These are phyloP conservation scores for Alaudala cheleensis DNA, from an alignment of 2,113 vertebrate genomes.

Conservation along the genomic window DNA sequence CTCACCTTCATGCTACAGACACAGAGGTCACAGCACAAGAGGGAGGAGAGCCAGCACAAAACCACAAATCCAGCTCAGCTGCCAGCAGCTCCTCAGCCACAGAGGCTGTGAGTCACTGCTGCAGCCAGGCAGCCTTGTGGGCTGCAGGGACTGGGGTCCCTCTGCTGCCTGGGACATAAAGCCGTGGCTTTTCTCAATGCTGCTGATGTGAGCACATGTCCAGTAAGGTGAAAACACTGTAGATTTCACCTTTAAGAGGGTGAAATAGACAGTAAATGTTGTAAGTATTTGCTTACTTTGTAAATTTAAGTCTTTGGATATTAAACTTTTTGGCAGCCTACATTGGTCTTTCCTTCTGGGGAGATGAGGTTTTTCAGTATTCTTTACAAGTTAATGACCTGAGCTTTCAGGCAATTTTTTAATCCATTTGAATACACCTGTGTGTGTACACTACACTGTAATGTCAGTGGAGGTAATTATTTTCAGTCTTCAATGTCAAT, in stretches of 20 bases:
- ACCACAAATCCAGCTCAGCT: neutral
- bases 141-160: neutral
- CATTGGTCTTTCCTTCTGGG: neutral
- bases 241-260: accelerated
- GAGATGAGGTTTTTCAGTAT: neutral
- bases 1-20: neutral
- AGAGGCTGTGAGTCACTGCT: accelerated
- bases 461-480: neutral
- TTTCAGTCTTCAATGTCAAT: neutral
- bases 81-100: accelerated
- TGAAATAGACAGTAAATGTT: neutral
- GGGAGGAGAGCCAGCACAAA: neutral
- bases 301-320: neutral
- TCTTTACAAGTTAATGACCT: neutral
- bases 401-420: neutral
- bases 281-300: neutral
- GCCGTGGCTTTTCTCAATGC: accelerated
- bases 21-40: neutral
- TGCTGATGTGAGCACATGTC: neutral
- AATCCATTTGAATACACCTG: neutral
- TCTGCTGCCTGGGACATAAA: neutral
- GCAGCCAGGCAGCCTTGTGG: accelerated
- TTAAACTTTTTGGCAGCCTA: neutral
- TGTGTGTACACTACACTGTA: neutral
- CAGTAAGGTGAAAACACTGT: neutral